phyloP scores from a whole-genome alignment of 2,888 invertebrate genomes.

The Deilephila porcellus region DNA sequence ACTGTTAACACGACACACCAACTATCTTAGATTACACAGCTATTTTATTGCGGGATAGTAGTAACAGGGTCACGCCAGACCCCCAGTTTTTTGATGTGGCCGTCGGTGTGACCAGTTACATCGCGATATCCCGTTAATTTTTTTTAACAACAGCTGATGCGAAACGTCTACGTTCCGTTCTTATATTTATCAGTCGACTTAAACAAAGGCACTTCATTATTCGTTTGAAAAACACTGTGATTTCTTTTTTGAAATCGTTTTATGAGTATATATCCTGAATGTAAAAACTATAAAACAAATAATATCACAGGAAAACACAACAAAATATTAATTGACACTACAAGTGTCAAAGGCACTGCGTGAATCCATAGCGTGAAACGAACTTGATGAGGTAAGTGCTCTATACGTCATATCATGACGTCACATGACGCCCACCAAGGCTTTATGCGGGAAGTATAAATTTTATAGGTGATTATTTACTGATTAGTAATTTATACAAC shows the following conservation, averaged over 20 bases:
- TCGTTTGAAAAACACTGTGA: not conserved
- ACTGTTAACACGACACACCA: constrained; percentile 72
- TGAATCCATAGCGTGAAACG: constrained; percentile 23
- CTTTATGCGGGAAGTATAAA: constrained; percentile 62
- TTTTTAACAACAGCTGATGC: constrained; percentile 83
- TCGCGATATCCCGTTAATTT: constrained; percentile 81
- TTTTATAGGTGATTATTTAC: constrained; percentile 23
- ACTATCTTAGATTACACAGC: constrained; percentile 81
- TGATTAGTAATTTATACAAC: constrained; percentile 2
- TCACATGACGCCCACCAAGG: constrained; percentile 57
- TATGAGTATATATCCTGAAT: not conserved
- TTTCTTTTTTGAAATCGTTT: not conserved
- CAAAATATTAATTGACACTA: not conserved
- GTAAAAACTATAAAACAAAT: not conserved
- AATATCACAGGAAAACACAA: not conserved
- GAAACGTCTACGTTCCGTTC: constrained; percentile 59
- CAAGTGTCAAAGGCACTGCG: constrained; percentile 2
- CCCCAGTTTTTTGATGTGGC: constrained; percentile 84
- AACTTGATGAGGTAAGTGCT: not conserved
- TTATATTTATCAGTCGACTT: constrained; percentile 28
- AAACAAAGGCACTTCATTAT: not conserved
- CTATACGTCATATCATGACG: constrained; percentile 52
- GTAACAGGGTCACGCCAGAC: constrained; percentile 84
- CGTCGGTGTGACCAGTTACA: constrained; percentile 82
- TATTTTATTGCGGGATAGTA: constrained; percentile 83